Evolutionary conservation across 1,140 invertebrate genomes (phyloP).

Genomic region (Drosophila nigrodunni): DNA sequence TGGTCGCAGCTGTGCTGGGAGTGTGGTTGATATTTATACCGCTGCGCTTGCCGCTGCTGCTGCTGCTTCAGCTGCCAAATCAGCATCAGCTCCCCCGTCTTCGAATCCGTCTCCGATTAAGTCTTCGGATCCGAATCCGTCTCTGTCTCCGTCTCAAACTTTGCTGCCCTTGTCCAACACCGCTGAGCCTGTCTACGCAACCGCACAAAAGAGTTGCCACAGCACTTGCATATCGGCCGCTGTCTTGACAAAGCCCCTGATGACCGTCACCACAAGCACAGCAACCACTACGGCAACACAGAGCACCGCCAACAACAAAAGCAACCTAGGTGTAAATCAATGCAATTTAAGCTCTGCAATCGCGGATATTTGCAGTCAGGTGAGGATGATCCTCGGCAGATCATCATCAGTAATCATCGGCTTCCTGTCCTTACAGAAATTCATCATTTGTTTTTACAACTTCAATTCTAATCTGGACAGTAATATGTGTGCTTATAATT

Average conservation of each 20-base stretch:
- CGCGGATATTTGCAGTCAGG: constrained; percentile 69
- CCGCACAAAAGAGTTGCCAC: constrained; percentile 78
- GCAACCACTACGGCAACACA: constrained; percentile 26
- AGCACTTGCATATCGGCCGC: constrained; percentile 66
- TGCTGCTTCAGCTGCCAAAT: constrained; percentile 44
- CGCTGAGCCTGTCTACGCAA: constrained; percentile 77
- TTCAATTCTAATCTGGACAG: neutral
- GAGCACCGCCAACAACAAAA: constrained; percentile 7
- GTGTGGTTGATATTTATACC: constrained; percentile 70
- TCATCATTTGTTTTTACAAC: constrained; percentile 21
- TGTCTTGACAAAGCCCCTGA: constrained; percentile 72
- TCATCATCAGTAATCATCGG: constrained; percentile 55
- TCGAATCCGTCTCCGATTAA: neutral
- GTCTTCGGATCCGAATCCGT: neutral
- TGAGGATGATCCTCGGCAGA: constrained; percentile 57
- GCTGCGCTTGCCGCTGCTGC: constrained; percentile 69
- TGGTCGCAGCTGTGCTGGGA: constrained; percentile 31
- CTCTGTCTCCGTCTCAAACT: constrained; percentile 16
- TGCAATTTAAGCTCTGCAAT: neutral
- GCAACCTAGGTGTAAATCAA: constrained; percentile 14
- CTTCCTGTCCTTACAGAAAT: constrained; percentile 1
- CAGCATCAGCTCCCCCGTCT: constrained; percentile 34
- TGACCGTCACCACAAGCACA: constrained; percentile 65
- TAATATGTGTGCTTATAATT: constrained; percentile 7
- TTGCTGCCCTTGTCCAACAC: constrained; percentile 50